A percentile compares a stretch with the other conserved stretches of the same genome.
phyloP scores from a whole-genome alignment of 2,113 vertebrate genomes.

The Ailuropoda melanoleuca region DNA sequence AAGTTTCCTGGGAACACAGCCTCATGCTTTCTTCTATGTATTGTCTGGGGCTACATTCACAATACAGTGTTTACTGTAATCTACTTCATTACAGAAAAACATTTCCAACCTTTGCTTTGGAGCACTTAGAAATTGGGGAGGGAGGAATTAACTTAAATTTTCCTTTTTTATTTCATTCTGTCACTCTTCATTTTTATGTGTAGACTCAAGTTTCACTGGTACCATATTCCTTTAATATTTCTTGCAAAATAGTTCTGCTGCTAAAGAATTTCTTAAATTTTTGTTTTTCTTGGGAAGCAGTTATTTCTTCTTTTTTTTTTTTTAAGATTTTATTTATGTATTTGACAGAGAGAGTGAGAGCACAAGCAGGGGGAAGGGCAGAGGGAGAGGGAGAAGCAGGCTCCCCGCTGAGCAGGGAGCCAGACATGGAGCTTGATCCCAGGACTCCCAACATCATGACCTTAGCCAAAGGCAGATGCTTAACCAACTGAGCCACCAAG shows the following conservation, averaged over 20 bases:
- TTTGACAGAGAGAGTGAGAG: not conserved
- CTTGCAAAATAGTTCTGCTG: not conserved
- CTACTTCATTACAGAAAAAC: not conserved
- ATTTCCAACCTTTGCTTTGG: not conserved
- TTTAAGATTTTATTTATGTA: not conserved
- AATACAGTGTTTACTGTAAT: not conserved
- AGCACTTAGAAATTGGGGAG: not conserved
- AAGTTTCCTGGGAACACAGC: not conserved
- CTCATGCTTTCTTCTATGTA: not conserved
- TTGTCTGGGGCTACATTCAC: too few relatives aligned
- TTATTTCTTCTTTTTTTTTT: not conserved
- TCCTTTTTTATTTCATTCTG: not conserved
- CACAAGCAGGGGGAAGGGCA: not conserved
- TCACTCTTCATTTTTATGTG: not conserved
- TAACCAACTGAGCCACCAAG: not conserved
- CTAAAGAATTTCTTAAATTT: not conserved
- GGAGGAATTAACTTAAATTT: not conserved
- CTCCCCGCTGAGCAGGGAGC: not conserved
- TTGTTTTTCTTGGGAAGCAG: not conserved
- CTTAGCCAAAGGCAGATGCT: not conserved
- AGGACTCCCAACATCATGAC: not conserved
- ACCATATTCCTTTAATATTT: not conserved
- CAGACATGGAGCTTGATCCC: not conserved
- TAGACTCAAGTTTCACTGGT: not conserved
- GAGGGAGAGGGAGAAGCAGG: not conserved